phyloP scores from a whole-genome alignment of 2,113 vertebrate genomes.

The Malurus alboscapulatus region DNA sequence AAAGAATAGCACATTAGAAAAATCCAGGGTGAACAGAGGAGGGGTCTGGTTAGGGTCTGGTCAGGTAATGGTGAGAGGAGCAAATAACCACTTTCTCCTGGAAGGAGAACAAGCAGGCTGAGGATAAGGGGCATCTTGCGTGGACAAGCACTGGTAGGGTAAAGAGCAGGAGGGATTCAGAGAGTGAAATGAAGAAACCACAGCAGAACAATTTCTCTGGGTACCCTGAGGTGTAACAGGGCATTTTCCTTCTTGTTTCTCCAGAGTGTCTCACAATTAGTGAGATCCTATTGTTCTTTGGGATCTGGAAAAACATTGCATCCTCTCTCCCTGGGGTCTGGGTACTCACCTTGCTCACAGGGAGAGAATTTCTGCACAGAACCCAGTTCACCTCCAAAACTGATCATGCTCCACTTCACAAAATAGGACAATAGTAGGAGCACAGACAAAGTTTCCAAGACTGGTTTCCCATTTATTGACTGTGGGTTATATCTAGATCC shows the following conservation, averaged over 20 bases:
- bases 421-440: background rate
- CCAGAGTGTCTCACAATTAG: background rate
- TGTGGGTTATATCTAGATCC: background rate
- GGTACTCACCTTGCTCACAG: background rate
- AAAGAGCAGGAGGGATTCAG: background rate
- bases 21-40: background rate
- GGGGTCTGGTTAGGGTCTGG: background rate
- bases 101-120: background rate
- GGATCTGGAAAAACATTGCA: background rate
- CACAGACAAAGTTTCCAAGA: background rate
- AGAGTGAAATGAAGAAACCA: background rate
- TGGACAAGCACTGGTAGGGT: background rate
- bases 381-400: background rate
- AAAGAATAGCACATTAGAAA: background rate
- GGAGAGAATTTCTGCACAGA: background rate
- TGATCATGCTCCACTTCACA: background rate
- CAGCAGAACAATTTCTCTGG: background rate
- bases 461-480: background rate
- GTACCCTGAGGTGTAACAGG: background rate
- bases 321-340: background rate
- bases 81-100: rapidly evolving
- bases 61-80: rapidly evolving
- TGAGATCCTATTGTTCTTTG: background rate
- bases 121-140: background rate
- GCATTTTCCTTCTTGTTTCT: background rate